These are phyloP conservation scores for Hypomecis atomaria DNA, from an alignment of 2,888 invertebrate genomes.

Conservation along the genomic window DNA sequence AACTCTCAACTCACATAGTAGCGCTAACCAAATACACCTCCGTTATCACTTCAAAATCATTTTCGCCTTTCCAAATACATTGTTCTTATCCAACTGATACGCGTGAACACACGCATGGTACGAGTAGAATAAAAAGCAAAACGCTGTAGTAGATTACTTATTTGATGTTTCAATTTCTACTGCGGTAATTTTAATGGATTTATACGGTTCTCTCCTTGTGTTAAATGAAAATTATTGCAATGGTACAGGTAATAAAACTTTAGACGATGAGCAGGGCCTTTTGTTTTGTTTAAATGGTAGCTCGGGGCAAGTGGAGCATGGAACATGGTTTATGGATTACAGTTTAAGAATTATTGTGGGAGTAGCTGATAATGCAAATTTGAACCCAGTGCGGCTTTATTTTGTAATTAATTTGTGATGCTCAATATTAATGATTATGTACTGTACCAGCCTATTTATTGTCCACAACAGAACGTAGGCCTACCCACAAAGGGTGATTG, in stretches of 20 bases:
- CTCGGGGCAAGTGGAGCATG: constrained; percentile 36
- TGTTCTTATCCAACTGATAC: constrained; percentile 15
- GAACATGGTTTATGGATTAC: constrained; percentile 37
- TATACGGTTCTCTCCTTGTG: constrained; percentile 60
- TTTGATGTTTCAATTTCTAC: constrained; percentile 71
- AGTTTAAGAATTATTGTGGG: constrained; percentile 28
- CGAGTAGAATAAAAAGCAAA: constrained; percentile 74
- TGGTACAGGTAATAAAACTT: constrained; percentile 41
- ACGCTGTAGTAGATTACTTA: constrained; percentile 62
- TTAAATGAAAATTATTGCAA: constrained; percentile 57
- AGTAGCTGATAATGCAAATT: constrained; percentile 18
- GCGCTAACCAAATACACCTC: neutral
- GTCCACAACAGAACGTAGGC: too few species aligned
- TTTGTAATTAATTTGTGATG: too few species aligned
- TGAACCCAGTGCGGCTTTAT: constrained; percentile 18
- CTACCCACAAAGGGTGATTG: too few species aligned
- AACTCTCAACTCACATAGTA: neutral
- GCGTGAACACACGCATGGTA: constrained; percentile 46
- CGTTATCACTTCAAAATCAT: constrained; percentile 6
- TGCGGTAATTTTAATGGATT: constrained; percentile 62
- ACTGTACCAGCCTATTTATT: too few species aligned
- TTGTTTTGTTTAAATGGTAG: constrained; percentile 41
- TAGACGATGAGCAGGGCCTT: constrained; percentile 41
- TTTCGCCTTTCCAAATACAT: neutral
- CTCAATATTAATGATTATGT: too few species aligned